Evolutionary conservation across 2,888 invertebrate species (phyloP).

Genomic region (Metopia argyrocephala): DNA sequence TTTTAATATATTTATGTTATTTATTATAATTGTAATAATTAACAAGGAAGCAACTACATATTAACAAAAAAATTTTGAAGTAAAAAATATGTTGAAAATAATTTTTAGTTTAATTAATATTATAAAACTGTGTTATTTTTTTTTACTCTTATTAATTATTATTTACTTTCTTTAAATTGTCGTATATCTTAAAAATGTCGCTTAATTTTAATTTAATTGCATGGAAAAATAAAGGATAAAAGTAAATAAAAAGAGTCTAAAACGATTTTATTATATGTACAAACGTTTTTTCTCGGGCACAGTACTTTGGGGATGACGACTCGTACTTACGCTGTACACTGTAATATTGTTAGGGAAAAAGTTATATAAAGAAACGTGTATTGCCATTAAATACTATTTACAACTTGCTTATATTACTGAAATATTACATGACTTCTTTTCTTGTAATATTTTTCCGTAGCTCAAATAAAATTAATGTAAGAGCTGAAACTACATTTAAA

Average conservation of each 20-base stretch:
- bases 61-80: constrained; percentile 27
- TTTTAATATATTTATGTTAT: constrained; percentile 50
- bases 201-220: constrained; percentile 34
- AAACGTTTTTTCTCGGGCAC: neutral
- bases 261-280: neutral
- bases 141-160: constrained; percentile 29
- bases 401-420: neutral
- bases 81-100: constrained; percentile 50
- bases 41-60: constrained; percentile 26
- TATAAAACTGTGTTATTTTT: constrained; percentile 53
- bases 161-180: constrained; percentile 12
- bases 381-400: neutral
- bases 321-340: no score
- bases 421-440: neutral
- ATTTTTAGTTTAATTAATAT: constrained; percentile 55
- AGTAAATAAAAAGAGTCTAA: constrained; percentile 15
- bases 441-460: constrained; percentile 57
- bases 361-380: no score
- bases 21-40: constrained; percentile 47
- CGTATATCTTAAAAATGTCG: constrained; percentile 32
- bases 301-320: no score
- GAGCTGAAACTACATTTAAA: constrained; percentile 90
- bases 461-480: constrained; percentile 91
- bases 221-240: constrained; percentile 55
- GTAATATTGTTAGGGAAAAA: no score